Evolutionary conservation across 1,140 invertebrate species (phyloP).

Genomic region (Cydia strobilella): DNA sequence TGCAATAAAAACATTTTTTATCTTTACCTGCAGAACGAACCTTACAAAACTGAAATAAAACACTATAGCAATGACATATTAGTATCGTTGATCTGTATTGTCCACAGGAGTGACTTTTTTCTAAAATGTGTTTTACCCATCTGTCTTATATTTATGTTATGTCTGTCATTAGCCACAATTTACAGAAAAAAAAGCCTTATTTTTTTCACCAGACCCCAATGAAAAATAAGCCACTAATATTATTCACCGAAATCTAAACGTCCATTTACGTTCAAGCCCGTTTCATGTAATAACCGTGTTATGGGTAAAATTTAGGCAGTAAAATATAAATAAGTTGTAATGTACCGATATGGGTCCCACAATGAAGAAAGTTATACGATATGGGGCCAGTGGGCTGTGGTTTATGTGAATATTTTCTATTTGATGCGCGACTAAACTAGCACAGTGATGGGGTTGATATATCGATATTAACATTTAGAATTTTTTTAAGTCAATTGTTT

Average conservation of each 20-base stretch:
- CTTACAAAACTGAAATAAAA: no score
- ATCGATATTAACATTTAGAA: neutral
- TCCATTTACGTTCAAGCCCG: neutral
- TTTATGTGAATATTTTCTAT: slow-evolving; percentile 25
- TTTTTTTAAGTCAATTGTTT: no score
- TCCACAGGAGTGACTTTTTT: no score
- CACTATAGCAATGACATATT: no score
- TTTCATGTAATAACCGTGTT: neutral
- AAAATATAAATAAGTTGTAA: slow-evolving; percentile 17
- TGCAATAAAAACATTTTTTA: no score
- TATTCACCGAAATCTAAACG: neutral
- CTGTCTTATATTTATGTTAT: no score
- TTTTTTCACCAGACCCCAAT: neutral
- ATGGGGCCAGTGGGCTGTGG: slow-evolving; percentile 11
- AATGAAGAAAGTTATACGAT: slow-evolving; percentile 19
- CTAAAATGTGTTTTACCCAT: no score
- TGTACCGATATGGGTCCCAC: slow-evolving; percentile 9
- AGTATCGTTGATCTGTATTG: no score
- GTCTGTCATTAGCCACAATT: no score
- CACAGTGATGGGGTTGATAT: neutral
- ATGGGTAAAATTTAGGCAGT: neutral
- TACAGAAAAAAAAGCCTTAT: no score
- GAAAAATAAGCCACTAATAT: neutral
- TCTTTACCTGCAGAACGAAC: no score
- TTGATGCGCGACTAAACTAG: slow-evolving; percentile 13